Evolutionary conservation across 1,140 invertebrate species (phyloP).

Genomic region (Diabrotica virgifera): DNA sequence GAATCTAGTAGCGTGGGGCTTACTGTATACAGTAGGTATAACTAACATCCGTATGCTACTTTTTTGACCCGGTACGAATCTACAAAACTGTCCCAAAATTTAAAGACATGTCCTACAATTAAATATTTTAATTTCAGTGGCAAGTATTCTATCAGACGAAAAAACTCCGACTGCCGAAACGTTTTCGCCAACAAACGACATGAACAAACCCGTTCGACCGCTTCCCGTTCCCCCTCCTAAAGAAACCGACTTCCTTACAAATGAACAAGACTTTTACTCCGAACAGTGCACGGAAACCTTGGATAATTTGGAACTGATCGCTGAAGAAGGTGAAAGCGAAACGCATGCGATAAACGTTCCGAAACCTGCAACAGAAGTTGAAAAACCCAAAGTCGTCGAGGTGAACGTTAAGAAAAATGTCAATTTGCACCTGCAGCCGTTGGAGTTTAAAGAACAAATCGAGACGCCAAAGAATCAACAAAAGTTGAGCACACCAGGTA

Average conservation of each 20-base stretch:
- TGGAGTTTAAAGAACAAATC: constrained; percentile 42
- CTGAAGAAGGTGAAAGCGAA: constrained; percentile 34
- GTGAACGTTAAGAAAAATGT: constrained; percentile 26
- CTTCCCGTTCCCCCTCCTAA: constrained; percentile 37
- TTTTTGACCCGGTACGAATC: no score
- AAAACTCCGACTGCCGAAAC: constrained; percentile 47
- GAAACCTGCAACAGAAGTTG: neutral
- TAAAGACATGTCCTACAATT: neutral
- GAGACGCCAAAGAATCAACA: constrained; percentile 38
- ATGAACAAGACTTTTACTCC: constrained; percentile 44
- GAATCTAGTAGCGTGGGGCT: no score
- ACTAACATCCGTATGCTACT: no score
- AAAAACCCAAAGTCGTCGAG: neutral
- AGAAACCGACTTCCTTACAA: constrained; percentile 39
- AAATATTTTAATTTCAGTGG: constrained; percentile 39
- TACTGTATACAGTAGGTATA: no score
- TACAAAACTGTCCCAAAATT: no score
- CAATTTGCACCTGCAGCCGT: constrained; percentile 37
- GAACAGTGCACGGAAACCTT: constrained; percentile 43
- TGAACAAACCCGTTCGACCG: constrained; percentile 30
- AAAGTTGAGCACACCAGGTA: constrained; percentile 45
- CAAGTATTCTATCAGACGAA: constrained; percentile 49
- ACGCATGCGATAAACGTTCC: neutral
- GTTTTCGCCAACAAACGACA: constrained; percentile 38
- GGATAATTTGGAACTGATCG: constrained; percentile 41